Evolutionary conservation across 2,797 vertebrate species (phyloP).

Genomic region (Apogon talboti): DNA sequence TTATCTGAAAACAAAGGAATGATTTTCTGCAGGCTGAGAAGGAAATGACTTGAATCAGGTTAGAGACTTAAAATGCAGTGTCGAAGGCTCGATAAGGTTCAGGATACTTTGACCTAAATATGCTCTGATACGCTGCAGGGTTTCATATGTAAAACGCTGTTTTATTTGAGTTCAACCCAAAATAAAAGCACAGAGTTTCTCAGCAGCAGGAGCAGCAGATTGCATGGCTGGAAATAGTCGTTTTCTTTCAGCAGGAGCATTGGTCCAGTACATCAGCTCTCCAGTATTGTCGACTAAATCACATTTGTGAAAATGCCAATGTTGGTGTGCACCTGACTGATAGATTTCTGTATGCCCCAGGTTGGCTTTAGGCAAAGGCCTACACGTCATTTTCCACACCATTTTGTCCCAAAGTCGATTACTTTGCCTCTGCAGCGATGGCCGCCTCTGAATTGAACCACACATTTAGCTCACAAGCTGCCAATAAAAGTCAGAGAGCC

Average conservation of each 20-base stretch:
- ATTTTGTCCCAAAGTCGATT: slow-evolving; percentile 81
- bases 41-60: slow-evolving; percentile 26
- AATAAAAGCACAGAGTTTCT: slow-evolving; percentile 42
- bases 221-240: slow-evolving; percentile 47
- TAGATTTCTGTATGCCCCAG: slow-evolving; percentile 61
- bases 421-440: slow-evolving; percentile 65
- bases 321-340: slow-evolving; percentile 72
- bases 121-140: slow-evolving; percentile 36
- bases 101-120: slow-evolving; percentile 51
- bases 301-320: slow-evolving; percentile 77
- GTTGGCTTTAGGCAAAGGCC: slow-evolving; percentile 65
- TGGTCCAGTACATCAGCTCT: slow-evolving; percentile 63
- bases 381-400: slow-evolving; percentile 75
- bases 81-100: slow-evolving; percentile 46
- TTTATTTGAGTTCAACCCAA: slow-evolving; percentile 55
- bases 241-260: slow-evolving; percentile 59
- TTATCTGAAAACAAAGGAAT: slow-evolving; percentile 61
- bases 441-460: slow-evolving; percentile 69
- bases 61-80: slow-evolving; percentile 46
- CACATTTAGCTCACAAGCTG: slow-evolving; percentile 72
- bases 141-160: slow-evolving; percentile 55
- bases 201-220: slow-evolving; percentile 61
- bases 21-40: slow-evolving; percentile 43
- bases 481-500: slow-evolving; percentile 75
- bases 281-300: slow-evolving; percentile 67